Evolutionary conservation across 2,888 invertebrate species (phyloP), one percentile per base, ranked within the genome.

Genomic region (Nudaria mundana): DNA sequence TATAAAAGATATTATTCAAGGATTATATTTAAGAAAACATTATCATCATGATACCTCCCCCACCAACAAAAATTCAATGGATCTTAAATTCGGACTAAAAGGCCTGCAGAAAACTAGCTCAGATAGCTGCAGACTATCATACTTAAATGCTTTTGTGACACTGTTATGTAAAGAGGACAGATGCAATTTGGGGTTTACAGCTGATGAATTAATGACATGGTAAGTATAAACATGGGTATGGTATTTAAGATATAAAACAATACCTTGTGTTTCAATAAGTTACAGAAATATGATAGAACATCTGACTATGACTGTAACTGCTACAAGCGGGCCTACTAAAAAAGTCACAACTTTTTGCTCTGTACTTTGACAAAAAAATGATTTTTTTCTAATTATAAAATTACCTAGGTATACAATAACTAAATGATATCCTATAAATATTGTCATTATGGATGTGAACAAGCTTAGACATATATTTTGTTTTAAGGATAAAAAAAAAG

Each of bases 101-200:
- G 90, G 91, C 69, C 70, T 92, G 44, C 92, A 91, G 55, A 91
- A 91, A 66, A 91, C 90, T 69, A 90, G 93, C 45, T 92, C 93
- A 44, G 96, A 95, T 79, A 93, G 92, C 48, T 94, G 93, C 73
- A 94, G 95, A 75, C 90, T 97, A 58, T 95, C 94, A 55, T 95
- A 96, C 79, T 91, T 98, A 66, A 98, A 97, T 90, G 94, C 93
- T 47, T 93, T 97, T 82, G 95, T 96, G 40, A 95, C 95, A 70
- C 90, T 97, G 53, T 86, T 94, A 54, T 87, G 90, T 65, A 91
- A 92, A 72, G 90, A 91, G 70, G 92, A 93, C 58, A 90, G 90
- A 62, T 80, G 78, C 50, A 90, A 91, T 59, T 90, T 95, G 61
- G 94, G 94, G 31, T 94, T 94, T 72, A 91, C 92, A 54, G 90